phyloP scores from a whole-genome alignment of 2,113 vertebrate genomes.

The Mus musculus region GRCm39 chr7:109122501-109123000 shows the following conservation, averaged over 20 bases:
- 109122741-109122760: neutral
- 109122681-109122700: neutral
- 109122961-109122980: neutral
- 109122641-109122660: constrained; percentile 12
- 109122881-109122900: neutral
- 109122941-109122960: neutral
- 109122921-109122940: constrained; percentile 4
- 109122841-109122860: neutral
- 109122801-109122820: too few species aligned
- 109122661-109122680: neutral
- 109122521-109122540: constrained; percentile 73
- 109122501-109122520: constrained; percentile 56
- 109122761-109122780: neutral
- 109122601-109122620: neutral
- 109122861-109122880: neutral
- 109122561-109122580: neutral
- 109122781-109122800: neutral
- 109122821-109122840: too few species aligned
- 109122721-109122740: neutral
- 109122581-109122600: neutral
- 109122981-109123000: neutral
- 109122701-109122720: neutral
- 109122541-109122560: neutral
- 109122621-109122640: constrained; percentile 12
- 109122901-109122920: neutral